These are phyloP conservation scores for Axis porcinus DNA, from an alignment of 2,113 vertebrate genomes.

Conservation along the genomic window DNA sequence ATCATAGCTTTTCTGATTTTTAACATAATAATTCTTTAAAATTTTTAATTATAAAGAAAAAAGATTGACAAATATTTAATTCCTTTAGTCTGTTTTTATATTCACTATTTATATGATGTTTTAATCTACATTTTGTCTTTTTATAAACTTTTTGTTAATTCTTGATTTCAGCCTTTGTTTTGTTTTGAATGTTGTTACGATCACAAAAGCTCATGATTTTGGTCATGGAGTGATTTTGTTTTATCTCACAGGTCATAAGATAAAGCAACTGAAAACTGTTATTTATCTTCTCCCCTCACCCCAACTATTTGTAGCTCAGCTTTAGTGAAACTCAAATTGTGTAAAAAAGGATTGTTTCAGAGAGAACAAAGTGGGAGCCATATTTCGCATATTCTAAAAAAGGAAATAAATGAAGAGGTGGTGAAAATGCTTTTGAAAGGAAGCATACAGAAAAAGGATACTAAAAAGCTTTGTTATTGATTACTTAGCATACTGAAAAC, in stretches of 20 bases:
- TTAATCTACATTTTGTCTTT: slow-evolving; percentile 10
- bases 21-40: neutral
- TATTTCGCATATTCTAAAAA: neutral
- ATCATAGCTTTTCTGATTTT: neutral
- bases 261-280: neutral
- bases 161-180: neutral
- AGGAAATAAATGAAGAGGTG: neutral
- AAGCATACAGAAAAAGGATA: neutral
- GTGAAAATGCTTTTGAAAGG: neutral
- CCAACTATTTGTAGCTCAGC: neutral
- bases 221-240: slow-evolving; percentile 1
- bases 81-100: neutral
- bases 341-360: neutral
- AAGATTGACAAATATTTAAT: neutral
- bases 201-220: neutral
- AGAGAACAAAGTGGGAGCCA: neutral
- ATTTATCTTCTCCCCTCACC: neutral
- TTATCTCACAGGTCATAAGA: neutral
- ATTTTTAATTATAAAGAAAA: neutral
- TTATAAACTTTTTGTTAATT: neutral
- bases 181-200: neutral
- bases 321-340: neutral
- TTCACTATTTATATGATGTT: neutral
- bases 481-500: neutral
- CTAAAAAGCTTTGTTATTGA: neutral